Evolutionary conservation across 2,888 invertebrate species (phyloP), one percentile per base, ranked within the genome.

Genomic region (Dolichomitus sp.): DNA sequence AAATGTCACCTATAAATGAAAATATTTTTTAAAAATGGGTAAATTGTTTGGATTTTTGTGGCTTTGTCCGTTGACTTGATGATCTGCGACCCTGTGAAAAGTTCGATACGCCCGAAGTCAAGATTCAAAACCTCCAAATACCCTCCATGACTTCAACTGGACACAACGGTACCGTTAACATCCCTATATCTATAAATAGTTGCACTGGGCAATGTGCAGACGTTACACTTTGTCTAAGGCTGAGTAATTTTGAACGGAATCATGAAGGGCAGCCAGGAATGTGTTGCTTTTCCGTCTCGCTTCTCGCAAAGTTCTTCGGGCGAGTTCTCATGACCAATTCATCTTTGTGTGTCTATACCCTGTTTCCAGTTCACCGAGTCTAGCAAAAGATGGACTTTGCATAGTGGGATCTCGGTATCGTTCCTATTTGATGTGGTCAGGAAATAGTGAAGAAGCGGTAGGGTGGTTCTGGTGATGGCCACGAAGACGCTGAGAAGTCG

Each of bases 391-490:
- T 84, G 89, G 88, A 89, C 87, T 89, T 88, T 89, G 87, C 90
- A 88, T 89, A 88, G 86, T 84, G 84, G 74, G 77, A 79, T 83
- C 37, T 27, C 33, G 65, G 68, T 78, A 77, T 70, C 63, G 74
- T 48, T 78, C 84, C 86, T 87, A 91, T 90, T 90, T 90, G 91
- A 91, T 90, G 91, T 91, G 91, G 91, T 89, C 88, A 87, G 85
- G 81, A 79, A 79, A 79, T 74, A 75, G 14, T 65, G 66, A 65
- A 40, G 54, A 19, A 37, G 68, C 19, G 54, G 48, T 6, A 1
- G 30, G 61, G 17, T 63, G 19, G 73, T 68, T 69, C 37, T 42
- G 61, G 40, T 48, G 57, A 30, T 61, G 59, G 72, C 63, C 23
- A 9, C 40, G 78, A 76, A 61, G 63, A 82, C 42, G 30, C 30